Conservation (phyloP, 2,888 invertebrate genomes). For the Napeogenes inachia region DNA sequence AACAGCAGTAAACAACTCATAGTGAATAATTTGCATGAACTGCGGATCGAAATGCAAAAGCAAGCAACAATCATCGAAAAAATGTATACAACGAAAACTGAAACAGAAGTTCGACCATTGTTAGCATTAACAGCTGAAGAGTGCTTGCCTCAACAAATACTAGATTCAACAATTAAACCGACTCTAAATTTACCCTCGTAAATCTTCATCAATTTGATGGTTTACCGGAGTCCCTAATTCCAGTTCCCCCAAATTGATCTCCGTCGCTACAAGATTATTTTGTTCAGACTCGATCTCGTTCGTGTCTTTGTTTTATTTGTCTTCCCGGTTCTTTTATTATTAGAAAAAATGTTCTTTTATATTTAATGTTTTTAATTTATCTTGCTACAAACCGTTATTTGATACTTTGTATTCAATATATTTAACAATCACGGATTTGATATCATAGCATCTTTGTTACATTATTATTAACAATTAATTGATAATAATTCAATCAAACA, state of each 20-base stretch:
- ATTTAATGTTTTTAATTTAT: background rate
- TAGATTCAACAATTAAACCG: conserved; percentile 31
- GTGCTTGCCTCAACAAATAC: conserved; percentile 32
- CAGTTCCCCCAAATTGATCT: conserved; percentile 51
- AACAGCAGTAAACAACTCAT: no score
- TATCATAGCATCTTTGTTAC: background rate
- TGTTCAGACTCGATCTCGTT: conserved; percentile 46
- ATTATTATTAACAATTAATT: no score
- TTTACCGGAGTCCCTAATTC: conserved; percentile 44
- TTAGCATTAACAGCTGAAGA: conserved; percentile 27
- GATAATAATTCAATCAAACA: background rate
- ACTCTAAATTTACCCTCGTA: conserved; percentile 39
- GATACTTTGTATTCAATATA: no score
- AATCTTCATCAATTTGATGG: conserved; percentile 48
- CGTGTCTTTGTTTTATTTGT: conserved; percentile 37
- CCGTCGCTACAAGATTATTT: conserved; percentile 50
- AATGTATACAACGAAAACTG: conserved; percentile 18
- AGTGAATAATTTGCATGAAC: conserved; percentile 15
- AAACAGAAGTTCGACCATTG: conserved; percentile 22
- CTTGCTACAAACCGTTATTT: background rate
- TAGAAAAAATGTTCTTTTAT: conserved; percentile 15
- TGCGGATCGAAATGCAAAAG: conserved; percentile 18
- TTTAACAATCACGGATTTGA: background rate
- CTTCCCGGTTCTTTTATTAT: conserved; percentile 14
- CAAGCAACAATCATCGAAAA: conserved; percentile 18